Evolutionary conservation across 2,888 invertebrate species (phyloP).

Genomic region (Tipula vernalis): DNA sequence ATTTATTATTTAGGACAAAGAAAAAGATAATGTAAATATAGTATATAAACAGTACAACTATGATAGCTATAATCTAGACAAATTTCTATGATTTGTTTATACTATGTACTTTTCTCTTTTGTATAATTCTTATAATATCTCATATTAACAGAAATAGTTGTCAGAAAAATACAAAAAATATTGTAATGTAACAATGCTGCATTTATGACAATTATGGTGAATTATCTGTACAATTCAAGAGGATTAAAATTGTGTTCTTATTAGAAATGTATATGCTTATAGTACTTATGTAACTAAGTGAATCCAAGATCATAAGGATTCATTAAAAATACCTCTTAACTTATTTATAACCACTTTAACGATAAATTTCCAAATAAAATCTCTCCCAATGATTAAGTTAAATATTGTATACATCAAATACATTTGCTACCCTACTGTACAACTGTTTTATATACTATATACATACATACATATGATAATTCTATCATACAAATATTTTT

Average conservation of each 20-base stretch:
- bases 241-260: neutral
- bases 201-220: neutral
- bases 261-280: neutral
- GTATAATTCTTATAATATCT: neutral
- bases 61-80: neutral
- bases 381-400: neutral
- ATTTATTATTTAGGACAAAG: neutral
- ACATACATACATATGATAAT: neutral
- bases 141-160: neutral
- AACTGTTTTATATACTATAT: neutral
- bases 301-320: neutral
- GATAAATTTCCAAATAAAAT: neutral
- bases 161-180: neutral
- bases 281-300: neutral
- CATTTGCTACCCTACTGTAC: neutral
- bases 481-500: neutral
- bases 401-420: neutral
- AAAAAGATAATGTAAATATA: neutral
- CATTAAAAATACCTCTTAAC: neutral
- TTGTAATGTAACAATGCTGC: neutral
- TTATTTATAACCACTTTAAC: neutral
- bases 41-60: neutral
- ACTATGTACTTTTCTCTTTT: neutral
- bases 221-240: neutral
- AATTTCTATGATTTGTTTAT: neutral